Evolutionary conservation across 2,888 invertebrate species (phyloP), one percentile per base, ranked within the genome.

Genomic region (Pyrocoelia pectoralis): DNA sequence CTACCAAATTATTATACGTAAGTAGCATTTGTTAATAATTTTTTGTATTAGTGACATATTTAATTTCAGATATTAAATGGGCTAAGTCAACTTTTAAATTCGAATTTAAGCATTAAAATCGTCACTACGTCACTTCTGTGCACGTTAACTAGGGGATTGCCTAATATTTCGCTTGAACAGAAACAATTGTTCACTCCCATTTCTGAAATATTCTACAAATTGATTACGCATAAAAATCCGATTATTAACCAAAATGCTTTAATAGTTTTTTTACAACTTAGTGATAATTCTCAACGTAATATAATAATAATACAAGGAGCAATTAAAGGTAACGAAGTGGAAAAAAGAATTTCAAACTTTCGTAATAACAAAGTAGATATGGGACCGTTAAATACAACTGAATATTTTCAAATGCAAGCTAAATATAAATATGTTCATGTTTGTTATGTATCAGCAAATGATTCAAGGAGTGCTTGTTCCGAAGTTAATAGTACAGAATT

Each of bases 161-260:
- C 46, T 40, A 12, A 48, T 17, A 43, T 12, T 0, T 53, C 56
- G 9, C 41, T 29, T 8, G 57, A 65, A 15, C 55, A 51, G 48
- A 46, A 38, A 2, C 41, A 50, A 13, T 60, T 68, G 12, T 56
- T 57, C n/a, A 43, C 52, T 4, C 12, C 56, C 12, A 56, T 67
- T 13, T 56, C 64, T 1, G 55, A 64, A 13, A 41, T 70, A 29
- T 66, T 72, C 40, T 13, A 13, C 18, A 43, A 28, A 17, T 52
- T 66, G 43, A 19, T 72, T 41, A 41, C 46, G 12, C 55, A 63
- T 56, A 61, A 61, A 48, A 67, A 67, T 56, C 29, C 58, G 6
- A 40, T 70, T 18, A 56, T 72, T 46, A 58, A 57, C 28, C 61
- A 66, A 54, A 15, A 54, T 10, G 49, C 66, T 0, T 52, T 70